These are phyloP conservation scores for Zaprionus lineosus DNA, from an alignment of 2,888 invertebrate genomes.

Conservation along the genomic window DNA sequence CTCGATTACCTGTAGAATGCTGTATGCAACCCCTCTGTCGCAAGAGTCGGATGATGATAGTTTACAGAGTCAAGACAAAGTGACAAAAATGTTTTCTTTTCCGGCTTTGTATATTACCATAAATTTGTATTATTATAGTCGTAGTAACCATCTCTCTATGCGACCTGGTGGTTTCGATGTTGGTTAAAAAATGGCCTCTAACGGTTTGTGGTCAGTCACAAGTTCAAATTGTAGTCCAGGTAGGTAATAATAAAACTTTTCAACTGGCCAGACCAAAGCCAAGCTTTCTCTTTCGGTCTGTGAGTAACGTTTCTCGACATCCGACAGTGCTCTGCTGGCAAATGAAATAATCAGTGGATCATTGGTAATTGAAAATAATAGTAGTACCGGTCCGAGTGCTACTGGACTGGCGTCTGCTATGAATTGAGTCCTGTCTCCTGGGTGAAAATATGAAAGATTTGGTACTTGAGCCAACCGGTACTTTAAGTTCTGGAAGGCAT, in stretches of 20 bases:
- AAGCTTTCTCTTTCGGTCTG: neutral
- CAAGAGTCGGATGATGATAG: constrained; percentile 6
- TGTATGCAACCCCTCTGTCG: constrained; percentile 31
- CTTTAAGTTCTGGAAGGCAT: too few relatives aligned
- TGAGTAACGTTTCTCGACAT: too few relatives aligned
- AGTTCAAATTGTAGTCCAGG: neutral
- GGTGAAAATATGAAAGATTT: neutral
- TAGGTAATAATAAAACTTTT: neutral
- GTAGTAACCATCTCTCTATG: too few relatives aligned
- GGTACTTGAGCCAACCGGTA: neutral
- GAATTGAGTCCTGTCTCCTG: too few relatives aligned
- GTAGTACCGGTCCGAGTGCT: neutral
- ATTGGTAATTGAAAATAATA: neutral
- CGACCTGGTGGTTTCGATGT: too few relatives aligned
- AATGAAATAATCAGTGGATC: neutral
- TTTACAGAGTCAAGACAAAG: constrained; percentile 24
- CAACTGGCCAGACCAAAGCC: neutral
- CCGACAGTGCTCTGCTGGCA: neutral
- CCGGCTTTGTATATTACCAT: constrained; percentile 29
- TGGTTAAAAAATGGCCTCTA: constrained; percentile 9
- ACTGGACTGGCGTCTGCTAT: too few relatives aligned
- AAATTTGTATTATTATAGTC: too few relatives aligned
- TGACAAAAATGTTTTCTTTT: constrained; percentile 32
- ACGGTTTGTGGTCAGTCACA: constrained; percentile 1
- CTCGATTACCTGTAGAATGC: constrained; percentile 22